Percentiles rank a stretch among this genome's conserved stretches.
phyloP scores from a whole-genome alignment of 2,888 invertebrate species.

The Scrobipalpa costella region DNA sequence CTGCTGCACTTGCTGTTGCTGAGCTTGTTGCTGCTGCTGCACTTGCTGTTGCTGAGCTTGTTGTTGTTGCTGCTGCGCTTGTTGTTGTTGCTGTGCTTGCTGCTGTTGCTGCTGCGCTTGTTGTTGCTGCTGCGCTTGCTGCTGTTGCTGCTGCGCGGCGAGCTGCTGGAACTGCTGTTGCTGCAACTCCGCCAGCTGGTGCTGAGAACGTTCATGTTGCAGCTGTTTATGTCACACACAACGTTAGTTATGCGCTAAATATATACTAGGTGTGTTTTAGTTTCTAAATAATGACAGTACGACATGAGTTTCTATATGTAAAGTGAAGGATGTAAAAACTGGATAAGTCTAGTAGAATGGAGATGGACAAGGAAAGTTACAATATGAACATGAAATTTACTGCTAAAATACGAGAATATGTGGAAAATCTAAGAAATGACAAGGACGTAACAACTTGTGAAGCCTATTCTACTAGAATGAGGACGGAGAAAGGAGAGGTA shows the following conservation, averaged over 20 bases:
- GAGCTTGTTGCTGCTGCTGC: slow-evolving; percentile 61
- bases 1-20: slow-evolving; percentile 53
- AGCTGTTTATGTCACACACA: slow-evolving; percentile 19
- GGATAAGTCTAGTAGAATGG: too few species aligned
- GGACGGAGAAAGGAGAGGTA: not conserved
- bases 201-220: slow-evolving; percentile 30
- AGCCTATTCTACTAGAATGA: not conserved
- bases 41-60: slow-evolving; percentile 52
- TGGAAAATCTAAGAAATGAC: not conserved
- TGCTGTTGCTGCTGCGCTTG: slow-evolving; percentile 56
- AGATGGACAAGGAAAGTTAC: too few species aligned
- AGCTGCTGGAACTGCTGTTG: slow-evolving; percentile 57
- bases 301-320: too few species aligned
- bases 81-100: slow-evolving; percentile 58
- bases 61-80: slow-evolving; percentile 57
- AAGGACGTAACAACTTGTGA: too few species aligned
- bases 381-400: too few species aligned
- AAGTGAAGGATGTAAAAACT: too few species aligned
- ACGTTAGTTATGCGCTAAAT: not conserved
- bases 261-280: not conserved
- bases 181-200: slow-evolving; percentile 56
- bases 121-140: slow-evolving; percentile 60
- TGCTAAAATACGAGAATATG: too few species aligned
- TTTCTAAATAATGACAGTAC: too few species aligned
- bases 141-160: slow-evolving; percentile 56